Base-by-base conservation (phyloP, 2,797 vertebrate genomes). In the Acridotheres tristis region DNA sequence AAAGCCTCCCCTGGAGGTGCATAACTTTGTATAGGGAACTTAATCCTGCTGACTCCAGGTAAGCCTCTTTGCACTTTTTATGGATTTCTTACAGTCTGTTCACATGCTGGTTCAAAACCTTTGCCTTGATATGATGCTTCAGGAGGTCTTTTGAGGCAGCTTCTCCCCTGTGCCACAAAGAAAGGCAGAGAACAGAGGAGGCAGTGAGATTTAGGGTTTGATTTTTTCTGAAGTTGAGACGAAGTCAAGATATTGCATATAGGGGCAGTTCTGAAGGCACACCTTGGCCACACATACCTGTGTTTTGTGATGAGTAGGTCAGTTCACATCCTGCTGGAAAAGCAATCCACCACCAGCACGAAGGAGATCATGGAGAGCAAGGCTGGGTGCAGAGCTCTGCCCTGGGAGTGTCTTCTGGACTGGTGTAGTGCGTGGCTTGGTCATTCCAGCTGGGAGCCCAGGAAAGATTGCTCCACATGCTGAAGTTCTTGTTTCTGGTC, bases 11-110 rank as follows among this genome's bases (percentile, higher is more conserved):
- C 76, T 80, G 73, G 72, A 61, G 73, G 58, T 14, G 76, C 61
- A 16, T 77, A 65, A 73, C 88, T 94, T 53, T 65, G 61, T 85
- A 4, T 42, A 54, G 84, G 3, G 1, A 89, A 26, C 57, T 88
- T 83, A 93, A 80, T 94, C 72, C 89, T 66, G 54, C 69, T 5
- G 30, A 32, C 83, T 81, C 77, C 73, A 90, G 93, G 91, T 94
- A 88, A 95, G 77, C 69, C 62, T 81, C 84, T 89, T 66, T 0
- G 1, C 53, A 71, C 82, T 87, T 88, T 71, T 48, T 79, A 40
- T 34, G 63, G 77, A 42, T 90, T 95, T 86, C 71, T 89, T 53
- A 13, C 15, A 58, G 87, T 85, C 78, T 89, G 40, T 83, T 91
- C 85, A 48, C 59, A 20, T 2, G 15, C 86, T 93, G 84, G 34